These are phyloP conservation scores for Catocala nupta DNA, from an alignment of 2,888 invertebrate genomes.

Conservation along the genomic window DNA sequence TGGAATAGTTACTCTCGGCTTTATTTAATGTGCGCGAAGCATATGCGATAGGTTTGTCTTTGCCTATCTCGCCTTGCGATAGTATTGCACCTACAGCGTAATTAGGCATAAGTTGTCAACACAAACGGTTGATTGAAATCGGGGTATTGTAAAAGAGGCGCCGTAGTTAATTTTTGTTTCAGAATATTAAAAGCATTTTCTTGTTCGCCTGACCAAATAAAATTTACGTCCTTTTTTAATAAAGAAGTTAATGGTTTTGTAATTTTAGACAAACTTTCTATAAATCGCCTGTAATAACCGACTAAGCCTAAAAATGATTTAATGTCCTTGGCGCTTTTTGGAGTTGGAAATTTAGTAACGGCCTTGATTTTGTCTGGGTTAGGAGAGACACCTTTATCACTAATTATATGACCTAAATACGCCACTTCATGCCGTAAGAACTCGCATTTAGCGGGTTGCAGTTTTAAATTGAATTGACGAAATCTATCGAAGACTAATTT, in stretches of 20 bases:
- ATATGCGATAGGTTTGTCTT: slow-evolving; percentile 12
- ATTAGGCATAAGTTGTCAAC: slow-evolving; percentile 9
- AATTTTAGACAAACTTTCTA: no score
- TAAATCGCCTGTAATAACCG: no score
- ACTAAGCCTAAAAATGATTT: no score
- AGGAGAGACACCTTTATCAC: no score
- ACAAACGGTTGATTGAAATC: slow-evolving; percentile 4
- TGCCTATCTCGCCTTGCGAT: slow-evolving; percentile 11
- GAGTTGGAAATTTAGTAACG: no score
- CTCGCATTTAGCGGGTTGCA: no score
- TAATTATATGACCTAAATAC: no score
- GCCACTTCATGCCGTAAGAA: no score
- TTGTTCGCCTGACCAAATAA: slow-evolving; percentile 8
- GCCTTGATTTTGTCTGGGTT: no score
- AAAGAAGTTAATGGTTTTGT: slow-evolving; percentile 4
- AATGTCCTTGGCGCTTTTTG: no score
- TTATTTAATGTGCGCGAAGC: slow-evolving; percentile 21
- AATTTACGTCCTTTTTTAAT: slow-evolving; percentile 4
- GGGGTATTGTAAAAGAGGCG: slow-evolving; percentile 12
- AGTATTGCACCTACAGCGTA: slow-evolving; percentile 3
- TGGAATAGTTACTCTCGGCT: slow-evolving; percentile 15
- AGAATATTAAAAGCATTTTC: slow-evolving; percentile 6
- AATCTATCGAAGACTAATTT: no score
- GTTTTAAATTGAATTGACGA: no score
- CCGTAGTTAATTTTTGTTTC: slow-evolving; percentile 3